A percentile compares a stretch with the other conserved stretches of the same genome.
Evolutionary conservation across 30 jellyfish, hydroid and myxozoan species (phyloP).

Genomic region (Morbakka virulenta): DNA sequence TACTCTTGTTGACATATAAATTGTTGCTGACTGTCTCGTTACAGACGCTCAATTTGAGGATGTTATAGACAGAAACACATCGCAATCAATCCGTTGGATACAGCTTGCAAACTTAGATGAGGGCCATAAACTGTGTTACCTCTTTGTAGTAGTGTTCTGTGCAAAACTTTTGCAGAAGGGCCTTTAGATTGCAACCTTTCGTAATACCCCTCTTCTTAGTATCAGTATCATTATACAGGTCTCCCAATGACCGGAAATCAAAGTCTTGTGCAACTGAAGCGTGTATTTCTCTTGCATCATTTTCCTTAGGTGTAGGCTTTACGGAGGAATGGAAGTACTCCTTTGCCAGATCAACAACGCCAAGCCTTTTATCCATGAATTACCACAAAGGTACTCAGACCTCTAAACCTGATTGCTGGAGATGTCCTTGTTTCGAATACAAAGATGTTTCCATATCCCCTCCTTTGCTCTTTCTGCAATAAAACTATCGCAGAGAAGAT

Average conservation of each 20-base stretch:
- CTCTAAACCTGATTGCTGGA: background rate
- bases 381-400: background rate
- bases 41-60: constrained; percentile 13
- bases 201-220: constrained; percentile 10
- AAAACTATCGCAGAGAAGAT: background rate
- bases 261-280: constrained; percentile 7
- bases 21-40: background rate
- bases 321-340: no score
- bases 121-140: constrained; percentile 29
- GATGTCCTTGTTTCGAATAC: background rate
- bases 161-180: constrained; percentile 7
- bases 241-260: background rate
- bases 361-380: background rate
- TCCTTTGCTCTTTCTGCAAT: constrained; percentile 1
- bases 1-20: constrained; percentile 9
- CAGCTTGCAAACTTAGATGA: constrained; percentile 9
- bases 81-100: background rate
- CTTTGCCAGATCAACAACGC: no score
- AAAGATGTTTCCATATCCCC: background rate
- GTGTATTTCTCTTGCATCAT: no score
- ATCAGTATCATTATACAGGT: constrained; percentile 12
- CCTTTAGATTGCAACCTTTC: constrained; percentile 18
- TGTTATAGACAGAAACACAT: constrained; percentile 16
- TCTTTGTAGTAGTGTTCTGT: constrained; percentile 5
- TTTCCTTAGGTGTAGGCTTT: no score